Evolutionary conservation across 2,888 invertebrate genomes (phyloP).

Genomic region (Dryocosmus kuriphilus): DNA sequence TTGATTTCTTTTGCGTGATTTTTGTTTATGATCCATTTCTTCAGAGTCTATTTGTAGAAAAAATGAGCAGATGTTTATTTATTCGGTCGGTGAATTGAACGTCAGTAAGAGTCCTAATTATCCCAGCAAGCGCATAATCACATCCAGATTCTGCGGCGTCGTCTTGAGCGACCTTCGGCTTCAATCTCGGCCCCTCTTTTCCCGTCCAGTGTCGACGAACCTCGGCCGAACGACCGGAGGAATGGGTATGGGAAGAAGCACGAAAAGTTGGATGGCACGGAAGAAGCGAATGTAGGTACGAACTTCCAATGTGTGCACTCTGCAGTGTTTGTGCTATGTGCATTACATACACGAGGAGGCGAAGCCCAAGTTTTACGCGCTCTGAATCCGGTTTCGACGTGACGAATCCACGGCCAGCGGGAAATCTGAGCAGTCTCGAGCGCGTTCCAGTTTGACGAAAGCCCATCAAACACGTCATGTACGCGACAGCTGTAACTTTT

Average conservation of each 20-base stretch:
- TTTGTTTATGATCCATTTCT: neutral
- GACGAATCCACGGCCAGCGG: slow-evolving; percentile 47
- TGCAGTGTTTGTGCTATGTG: slow-evolving; percentile 22
- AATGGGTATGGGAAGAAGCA: slow-evolving; percentile 58
- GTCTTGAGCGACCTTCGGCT: slow-evolving; percentile 57
- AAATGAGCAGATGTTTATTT: neutral
- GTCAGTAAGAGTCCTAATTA: slow-evolving; percentile 22
- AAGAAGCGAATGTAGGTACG: slow-evolving; percentile 27
- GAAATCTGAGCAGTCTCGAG: slow-evolving; percentile 35
- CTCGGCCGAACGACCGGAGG: slow-evolving; percentile 45
- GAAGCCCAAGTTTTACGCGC: slow-evolving; percentile 59
- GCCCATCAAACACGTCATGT: slow-evolving; percentile 14
- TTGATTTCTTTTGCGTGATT: too few relatives aligned
- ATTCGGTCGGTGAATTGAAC: neutral
- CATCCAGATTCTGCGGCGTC: slow-evolving; percentile 55
- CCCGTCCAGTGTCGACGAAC: slow-evolving; percentile 56
- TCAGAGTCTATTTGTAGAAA: neutral
- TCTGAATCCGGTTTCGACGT: slow-evolving; percentile 58
- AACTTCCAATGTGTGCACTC: slow-evolving; percentile 12
- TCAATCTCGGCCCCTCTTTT: slow-evolving; percentile 54
- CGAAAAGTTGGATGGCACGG: slow-evolving; percentile 58
- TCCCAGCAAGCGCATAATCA: slow-evolving; percentile 25
- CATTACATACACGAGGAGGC: slow-evolving; percentile 49
- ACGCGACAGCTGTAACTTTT: slow-evolving; percentile 39
- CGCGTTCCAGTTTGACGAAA: slow-evolving; percentile 35